Evolutionary conservation across 2,888 invertebrate genomes (phyloP), one percentile per base, ranked within the genome.

Genomic region (Julus scanicus): DNA sequence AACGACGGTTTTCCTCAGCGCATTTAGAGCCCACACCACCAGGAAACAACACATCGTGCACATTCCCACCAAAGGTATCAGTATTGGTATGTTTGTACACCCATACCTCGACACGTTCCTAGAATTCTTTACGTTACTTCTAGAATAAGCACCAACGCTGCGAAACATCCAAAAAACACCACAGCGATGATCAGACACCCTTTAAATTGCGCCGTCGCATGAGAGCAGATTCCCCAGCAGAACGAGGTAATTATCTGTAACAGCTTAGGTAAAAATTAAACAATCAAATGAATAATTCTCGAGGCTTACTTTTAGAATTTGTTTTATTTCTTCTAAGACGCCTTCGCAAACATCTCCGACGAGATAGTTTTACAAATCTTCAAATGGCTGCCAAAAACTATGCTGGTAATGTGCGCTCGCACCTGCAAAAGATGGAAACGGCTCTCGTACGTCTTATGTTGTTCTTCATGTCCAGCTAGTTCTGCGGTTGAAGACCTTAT

Each of bases 311-410:
- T 40, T 2, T 9, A n/a, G 1, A 48, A 8, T n/a, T 4, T 39
- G 17, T 44, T 20, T 39, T 39, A 57, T 15, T 39, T 37, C n/a
- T 93, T 93, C 90, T 91, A 92, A 93, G 95, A 96, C 92, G 94
- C 95, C 86, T 97, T 97, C 92, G 93, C 94, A 29, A 92, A 93
- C 8, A 92, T 98, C 11, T 97, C 97, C 0, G 97, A 98, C 92
- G 98, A 98, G 93, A 95, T 98, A 90, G 94, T 98, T 84, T 93
- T 98, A 39, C 90, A 90, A 89, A 95, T 98, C 88, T 95, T 98
- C 90, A 94, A 95, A 89, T 96, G 95, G 95, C 93, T 98, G 88
- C 96, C 97, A 0, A 97, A 97, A 91, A 93, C 94, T 89, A 93
- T 94, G 0, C 93, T 97, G n/a, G 94, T 94, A 0, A 94, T 95